Base-by-base conservation (phyloP, 2,888 invertebrate species). In the Andrena flavipes region DNA sequence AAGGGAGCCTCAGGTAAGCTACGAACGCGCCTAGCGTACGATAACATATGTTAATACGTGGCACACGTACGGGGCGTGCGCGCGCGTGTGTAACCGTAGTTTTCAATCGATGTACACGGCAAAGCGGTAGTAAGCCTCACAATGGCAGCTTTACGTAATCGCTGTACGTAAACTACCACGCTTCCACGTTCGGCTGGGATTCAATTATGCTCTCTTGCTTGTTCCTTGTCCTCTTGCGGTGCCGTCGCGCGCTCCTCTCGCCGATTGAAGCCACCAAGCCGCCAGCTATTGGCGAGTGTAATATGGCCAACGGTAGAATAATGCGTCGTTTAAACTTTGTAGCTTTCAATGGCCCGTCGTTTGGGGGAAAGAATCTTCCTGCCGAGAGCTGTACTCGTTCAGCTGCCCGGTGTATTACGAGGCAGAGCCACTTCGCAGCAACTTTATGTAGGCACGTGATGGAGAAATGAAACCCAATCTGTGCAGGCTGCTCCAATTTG, bases 61-160 rank as follows among this genome's bases (percentile, higher is more conserved):
- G 54, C 64, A 59, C 60, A 20, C 67, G 49, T 42, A 59, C 56
- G 33, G 30, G 75, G 42, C 71, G 65, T 67, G 75, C 49, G 67
- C 63, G 56, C 20, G 59, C 13, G 10, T 23, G 42, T 74, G 74
- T 69, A 63, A 84, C 81, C 63, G 67, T 62, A 78, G 71, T 78
- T 68, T 77, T 80, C 83, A 76, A 81, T 83, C 83, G 81, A 73
- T 77, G 69, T 77, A 80, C 73, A 68, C 74, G 74, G 68, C 67
- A 71, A 75, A 80, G 79, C 82, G 69, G 76, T 67, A 84, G 86
- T 85, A 72, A 89, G 78, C 82, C 82, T 73, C 78, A 87, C 86
- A 87, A 87, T 86, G 80, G 84, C 75, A 87, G 82, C 89, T 87
- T 90, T 90, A 84, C 87, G 90, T 90, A 91, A 90, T 90, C 91